These are phyloP conservation scores for Prionailurus bengalensis DNA, from an alignment of 2,113 vertebrate genomes.

Conservation along the genomic window DNA sequence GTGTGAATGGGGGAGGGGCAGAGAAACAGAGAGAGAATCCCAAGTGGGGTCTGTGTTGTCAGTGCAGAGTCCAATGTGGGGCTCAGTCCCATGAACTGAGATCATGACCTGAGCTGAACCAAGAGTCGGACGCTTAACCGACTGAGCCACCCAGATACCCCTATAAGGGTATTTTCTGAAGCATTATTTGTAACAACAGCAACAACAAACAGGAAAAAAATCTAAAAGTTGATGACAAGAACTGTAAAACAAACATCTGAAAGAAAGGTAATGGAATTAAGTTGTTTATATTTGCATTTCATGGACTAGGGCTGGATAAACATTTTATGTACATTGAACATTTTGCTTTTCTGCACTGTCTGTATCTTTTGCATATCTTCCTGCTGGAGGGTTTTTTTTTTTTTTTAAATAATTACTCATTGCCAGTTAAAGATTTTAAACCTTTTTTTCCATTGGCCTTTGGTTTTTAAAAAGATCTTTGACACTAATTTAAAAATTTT, in stretches of 20 bases:
- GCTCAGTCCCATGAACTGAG: too few relatives aligned
- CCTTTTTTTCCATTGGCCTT: not conserved
- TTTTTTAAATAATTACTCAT: not conserved
- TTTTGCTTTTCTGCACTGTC: conserved; percentile 36
- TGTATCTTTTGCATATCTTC: not conserved
- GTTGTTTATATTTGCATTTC: not conserved
- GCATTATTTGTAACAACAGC: not conserved
- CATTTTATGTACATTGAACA: not conserved
- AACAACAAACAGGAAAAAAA: not conserved
- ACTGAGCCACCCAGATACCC: too few relatives aligned
- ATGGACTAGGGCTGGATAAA: not conserved
- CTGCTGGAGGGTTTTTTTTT: not conserved
- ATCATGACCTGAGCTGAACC: too few relatives aligned
- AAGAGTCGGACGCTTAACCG: too few relatives aligned
- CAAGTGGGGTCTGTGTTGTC: too few relatives aligned
- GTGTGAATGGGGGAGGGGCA: too few relatives aligned
- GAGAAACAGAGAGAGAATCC: too few relatives aligned
- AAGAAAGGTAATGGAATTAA: not conserved
- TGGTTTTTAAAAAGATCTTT: conserved; percentile 6
- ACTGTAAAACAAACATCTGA: not conserved
- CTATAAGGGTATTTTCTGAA: not conserved
- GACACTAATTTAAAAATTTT: not conserved
- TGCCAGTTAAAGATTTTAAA: not conserved
- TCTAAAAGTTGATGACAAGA: not conserved
- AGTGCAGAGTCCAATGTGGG: too few relatives aligned